phyloP scores from a whole-genome alignment of 2,888 invertebrate species.

The Aphodius granarius region DNA sequence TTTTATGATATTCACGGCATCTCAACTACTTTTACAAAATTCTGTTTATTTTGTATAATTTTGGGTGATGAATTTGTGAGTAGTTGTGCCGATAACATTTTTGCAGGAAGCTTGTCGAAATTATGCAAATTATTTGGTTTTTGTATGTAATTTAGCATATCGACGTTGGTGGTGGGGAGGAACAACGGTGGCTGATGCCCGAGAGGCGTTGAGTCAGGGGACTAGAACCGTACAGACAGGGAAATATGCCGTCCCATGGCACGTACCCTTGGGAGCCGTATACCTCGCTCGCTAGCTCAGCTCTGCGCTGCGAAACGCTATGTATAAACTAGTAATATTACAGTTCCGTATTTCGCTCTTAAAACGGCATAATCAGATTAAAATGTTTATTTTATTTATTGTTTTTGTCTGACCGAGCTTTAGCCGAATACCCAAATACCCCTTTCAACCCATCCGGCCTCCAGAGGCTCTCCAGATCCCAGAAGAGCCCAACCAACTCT shows the following conservation, averaged over 20 bases:
- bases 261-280: constrained; percentile 47
- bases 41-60: neutral
- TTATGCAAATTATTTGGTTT: constrained; percentile 22
- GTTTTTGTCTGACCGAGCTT: constrained; percentile 4
- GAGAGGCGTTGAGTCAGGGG: constrained; percentile 42
- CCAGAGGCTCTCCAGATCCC: neutral
- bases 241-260: constrained; percentile 51
- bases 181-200: constrained; percentile 40
- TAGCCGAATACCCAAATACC: neutral
- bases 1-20: too few relatives aligned
- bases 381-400: constrained; percentile 27
- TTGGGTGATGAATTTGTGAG: neutral
- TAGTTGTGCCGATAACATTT: neutral
- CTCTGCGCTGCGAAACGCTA: constrained; percentile 40
- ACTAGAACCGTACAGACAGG: constrained; percentile 46
- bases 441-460: constrained; percentile 3
- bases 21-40: neutral
- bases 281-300: constrained; percentile 45
- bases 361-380: constrained; percentile 36
- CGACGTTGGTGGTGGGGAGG: constrained; percentile 37
- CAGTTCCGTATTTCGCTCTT: constrained; percentile 40
- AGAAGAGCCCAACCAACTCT: constrained; percentile 6
- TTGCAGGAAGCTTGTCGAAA: neutral
- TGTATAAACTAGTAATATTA: constrained; percentile 45
- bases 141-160: constrained; percentile 26